Evolutionary conservation across 2,888 invertebrate genomes (phyloP).

Genomic region (Melinaea marsaeus): DNA sequence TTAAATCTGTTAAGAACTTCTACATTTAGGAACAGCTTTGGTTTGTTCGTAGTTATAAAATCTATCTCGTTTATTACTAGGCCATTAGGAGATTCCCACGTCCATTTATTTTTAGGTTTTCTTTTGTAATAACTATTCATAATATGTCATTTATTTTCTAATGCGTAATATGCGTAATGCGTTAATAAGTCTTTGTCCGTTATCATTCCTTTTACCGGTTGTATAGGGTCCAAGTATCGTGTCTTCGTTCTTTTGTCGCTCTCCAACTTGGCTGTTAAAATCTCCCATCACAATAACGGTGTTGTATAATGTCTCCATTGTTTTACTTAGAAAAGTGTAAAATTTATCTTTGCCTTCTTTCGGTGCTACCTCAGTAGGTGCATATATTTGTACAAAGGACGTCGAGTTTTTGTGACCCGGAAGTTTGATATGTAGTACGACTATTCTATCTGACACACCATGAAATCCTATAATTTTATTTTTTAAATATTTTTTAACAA

Average conservation of each 20-base stretch:
- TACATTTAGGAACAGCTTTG: conserved; percentile 17
- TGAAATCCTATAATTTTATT: conserved; percentile 22
- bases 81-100: conserved; percentile 32
- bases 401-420: conserved; percentile 8
- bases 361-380: conserved; percentile 21
- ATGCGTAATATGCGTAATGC: no score
- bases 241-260: conserved; percentile 23
- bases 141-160: conserved; percentile 18
- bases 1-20: conserved; percentile 17
- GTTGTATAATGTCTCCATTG: conserved; percentile 6
- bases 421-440: conserved; percentile 26
- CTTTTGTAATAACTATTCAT: conserved; percentile 29
- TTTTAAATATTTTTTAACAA: conserved; percentile 26
- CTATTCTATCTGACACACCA: conserved; percentile 30
- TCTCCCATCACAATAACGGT: conserved; percentile 30
- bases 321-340: conserved; percentile 4
- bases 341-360: conserved; percentile 19
- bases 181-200: conserved; percentile 32
- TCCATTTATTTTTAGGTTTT: conserved; percentile 29
- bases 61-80: conserved; percentile 31
- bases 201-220: conserved; percentile 30
- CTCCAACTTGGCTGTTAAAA: conserved; percentile 28
- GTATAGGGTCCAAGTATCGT: conserved; percentile 23
- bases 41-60: conserved; percentile 28
- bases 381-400: conserved; percentile 26